These are phyloP conservation scores for Latrodectus geometricus DNA, from an alignment of 1,140 invertebrate species.

Conservation along the genomic window DNA sequence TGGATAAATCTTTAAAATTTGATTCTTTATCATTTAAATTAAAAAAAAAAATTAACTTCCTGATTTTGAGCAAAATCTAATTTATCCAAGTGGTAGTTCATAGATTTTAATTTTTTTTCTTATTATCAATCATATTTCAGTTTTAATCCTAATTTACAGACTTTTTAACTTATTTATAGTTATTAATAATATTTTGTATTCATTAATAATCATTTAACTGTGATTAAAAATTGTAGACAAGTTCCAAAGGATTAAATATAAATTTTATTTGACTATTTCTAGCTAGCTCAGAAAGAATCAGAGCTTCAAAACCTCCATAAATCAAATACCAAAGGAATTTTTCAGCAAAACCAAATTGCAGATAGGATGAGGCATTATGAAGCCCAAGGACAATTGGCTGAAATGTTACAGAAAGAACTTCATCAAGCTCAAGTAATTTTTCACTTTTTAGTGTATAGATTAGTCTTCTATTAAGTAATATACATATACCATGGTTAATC, in stretches of 20 bases:
- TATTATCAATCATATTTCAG: too few species aligned
- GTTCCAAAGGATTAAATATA: neutral
- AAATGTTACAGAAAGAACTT: conserved; percentile 76
- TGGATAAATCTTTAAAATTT: too few species aligned
- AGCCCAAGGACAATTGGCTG: conserved; percentile 75
- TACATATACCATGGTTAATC: neutral
- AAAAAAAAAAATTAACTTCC: too few species aligned
- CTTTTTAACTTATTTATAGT: too few species aligned
- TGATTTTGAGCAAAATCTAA: too few species aligned
- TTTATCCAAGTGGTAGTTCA: too few species aligned
- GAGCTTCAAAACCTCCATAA: conserved; percentile 59
- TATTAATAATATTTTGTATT: too few species aligned
- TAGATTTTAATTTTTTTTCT: too few species aligned
- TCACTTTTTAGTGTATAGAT: neutral
- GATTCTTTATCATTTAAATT: too few species aligned
- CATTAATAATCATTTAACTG: too few species aligned
- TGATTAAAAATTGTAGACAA: too few species aligned
- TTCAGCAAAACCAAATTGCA: conserved; percentile 73
- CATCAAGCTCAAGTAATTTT: conserved; percentile 72
- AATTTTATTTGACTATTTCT: conserved; percentile 4
- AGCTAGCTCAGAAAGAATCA: conserved; percentile 66
- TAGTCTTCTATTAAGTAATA: neutral
- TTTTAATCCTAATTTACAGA: too few species aligned
- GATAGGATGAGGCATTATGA: conserved; percentile 79
- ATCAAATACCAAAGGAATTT: conserved; percentile 64